Conservation (phyloP, 2,113 vertebrate species). For the Furnarius figulus region DNA sequence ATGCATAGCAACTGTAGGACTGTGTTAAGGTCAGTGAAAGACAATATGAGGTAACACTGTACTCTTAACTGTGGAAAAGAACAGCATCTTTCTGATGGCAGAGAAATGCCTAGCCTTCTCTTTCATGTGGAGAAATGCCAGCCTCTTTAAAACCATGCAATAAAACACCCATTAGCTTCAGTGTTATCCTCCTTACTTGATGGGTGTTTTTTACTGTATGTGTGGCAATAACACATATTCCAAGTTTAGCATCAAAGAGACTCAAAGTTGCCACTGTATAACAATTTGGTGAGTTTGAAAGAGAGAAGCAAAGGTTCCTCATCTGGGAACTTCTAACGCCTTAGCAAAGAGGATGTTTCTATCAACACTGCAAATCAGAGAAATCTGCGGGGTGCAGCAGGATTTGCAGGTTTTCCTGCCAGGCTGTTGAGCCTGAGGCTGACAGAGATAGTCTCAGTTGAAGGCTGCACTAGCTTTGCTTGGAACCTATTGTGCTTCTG, state of each 20-base stretch:
- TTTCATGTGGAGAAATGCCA: neutral
- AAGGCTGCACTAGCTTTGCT: neutral
- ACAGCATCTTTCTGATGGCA: neutral
- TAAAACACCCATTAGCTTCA: neutral
- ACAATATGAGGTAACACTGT: neutral
- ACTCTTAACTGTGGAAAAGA: neutral
- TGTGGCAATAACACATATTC: neutral
- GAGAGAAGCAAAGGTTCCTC: neutral
- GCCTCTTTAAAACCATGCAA: neutral
- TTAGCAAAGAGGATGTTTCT: neutral
- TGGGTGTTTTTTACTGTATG: neutral
- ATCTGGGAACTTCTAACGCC: neutral
- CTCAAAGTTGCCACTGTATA: neutral
- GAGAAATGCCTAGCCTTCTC: neutral
- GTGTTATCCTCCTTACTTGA: neutral
- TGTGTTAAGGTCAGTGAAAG: neutral
- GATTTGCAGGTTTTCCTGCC: constrained; percentile 49
- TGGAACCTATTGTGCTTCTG: neutral
- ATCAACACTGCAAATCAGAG: neutral
- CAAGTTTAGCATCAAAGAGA: neutral
- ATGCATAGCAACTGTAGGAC: neutral
- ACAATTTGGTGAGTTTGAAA: neutral
- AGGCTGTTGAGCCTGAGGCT: constrained; percentile 25
- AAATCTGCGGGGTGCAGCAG: neutral
- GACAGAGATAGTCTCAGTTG: neutral